A percentile compares a stretch with the other conserved stretches of the same genome.
Conservation (phyloP, 2,888 invertebrate species). For the Polia nebulosa region DNA sequence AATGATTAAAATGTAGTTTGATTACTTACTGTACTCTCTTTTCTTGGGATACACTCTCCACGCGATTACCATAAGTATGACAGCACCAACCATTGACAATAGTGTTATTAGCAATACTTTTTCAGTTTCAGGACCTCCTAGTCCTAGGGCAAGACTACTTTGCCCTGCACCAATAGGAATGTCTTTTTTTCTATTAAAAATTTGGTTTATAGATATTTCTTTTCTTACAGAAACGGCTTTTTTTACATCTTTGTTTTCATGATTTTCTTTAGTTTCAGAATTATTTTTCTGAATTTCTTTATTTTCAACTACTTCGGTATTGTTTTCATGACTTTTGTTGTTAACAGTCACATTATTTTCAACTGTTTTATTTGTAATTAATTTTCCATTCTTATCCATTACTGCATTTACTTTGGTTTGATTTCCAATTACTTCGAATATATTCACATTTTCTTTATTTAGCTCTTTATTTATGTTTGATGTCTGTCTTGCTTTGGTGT, state of each 20-base stretch:
- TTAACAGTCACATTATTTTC: not conserved
- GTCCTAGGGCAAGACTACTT: not conserved
- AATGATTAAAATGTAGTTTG: not conserved
- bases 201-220: not conserved
- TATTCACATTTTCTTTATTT: not conserved
- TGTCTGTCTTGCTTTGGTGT: not conserved
- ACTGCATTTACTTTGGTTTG: no score
- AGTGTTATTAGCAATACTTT: constrained; percentile 35
- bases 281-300: not conserved
- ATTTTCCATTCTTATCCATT: no score
- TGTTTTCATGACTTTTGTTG: not conserved
- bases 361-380: not conserved
- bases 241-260: not conserved
- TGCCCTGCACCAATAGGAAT: not conserved
- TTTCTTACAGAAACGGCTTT: not conserved
- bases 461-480: not conserved
- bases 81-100: constrained; percentile 1
- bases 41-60: constrained; percentile 11
- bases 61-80: constrained; percentile 10
- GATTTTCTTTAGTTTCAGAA: not conserved
- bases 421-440: no score
- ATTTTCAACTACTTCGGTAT: not conserved
- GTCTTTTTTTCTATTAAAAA: not conserved
- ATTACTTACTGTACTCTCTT: constrained; percentile 42
- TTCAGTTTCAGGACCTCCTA: constrained; percentile 10